Conservation (phyloP, 2,113 vertebrate genomes). For the Heterochromis multidens region DNA sequence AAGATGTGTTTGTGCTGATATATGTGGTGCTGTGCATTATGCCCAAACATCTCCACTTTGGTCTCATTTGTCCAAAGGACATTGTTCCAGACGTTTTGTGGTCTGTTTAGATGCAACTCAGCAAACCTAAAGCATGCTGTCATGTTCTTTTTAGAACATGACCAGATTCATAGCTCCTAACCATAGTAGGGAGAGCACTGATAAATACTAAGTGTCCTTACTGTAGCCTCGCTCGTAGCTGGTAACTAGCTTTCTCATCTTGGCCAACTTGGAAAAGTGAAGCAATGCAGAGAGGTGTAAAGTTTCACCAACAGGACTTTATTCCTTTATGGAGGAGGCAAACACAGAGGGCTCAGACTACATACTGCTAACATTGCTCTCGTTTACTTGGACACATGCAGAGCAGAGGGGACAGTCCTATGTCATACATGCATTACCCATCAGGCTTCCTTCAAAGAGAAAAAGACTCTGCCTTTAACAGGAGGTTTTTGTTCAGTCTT, state of each 20-base stretch:
- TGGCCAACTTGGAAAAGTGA: background rate
- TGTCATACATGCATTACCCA: fast-evolving
- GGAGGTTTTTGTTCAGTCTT: background rate
- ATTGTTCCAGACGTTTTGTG: background rate
- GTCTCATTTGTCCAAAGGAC: no score
- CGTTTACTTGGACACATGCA: background rate
- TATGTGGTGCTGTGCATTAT: no score
- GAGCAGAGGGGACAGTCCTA: background rate
- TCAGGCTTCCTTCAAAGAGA: background rate
- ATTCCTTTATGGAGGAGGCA: background rate
- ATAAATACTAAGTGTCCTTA: background rate
- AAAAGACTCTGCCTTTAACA: background rate
- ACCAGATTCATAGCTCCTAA: background rate
- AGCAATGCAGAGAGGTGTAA: background rate
- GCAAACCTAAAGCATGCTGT: background rate
- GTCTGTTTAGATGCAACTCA: background rate
- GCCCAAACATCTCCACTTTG: no score
- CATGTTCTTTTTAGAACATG: background rate
- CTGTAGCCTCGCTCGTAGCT: background rate
- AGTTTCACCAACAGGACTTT: no score
- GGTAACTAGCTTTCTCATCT: background rate
- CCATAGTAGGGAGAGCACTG: background rate
- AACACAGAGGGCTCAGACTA: background rate
- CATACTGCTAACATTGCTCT: background rate
- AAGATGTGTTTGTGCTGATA: no score